These are phyloP conservation scores for Metalampra italica DNA, from an alignment of 2,888 invertebrate species.

Conservation along the genomic window DNA sequence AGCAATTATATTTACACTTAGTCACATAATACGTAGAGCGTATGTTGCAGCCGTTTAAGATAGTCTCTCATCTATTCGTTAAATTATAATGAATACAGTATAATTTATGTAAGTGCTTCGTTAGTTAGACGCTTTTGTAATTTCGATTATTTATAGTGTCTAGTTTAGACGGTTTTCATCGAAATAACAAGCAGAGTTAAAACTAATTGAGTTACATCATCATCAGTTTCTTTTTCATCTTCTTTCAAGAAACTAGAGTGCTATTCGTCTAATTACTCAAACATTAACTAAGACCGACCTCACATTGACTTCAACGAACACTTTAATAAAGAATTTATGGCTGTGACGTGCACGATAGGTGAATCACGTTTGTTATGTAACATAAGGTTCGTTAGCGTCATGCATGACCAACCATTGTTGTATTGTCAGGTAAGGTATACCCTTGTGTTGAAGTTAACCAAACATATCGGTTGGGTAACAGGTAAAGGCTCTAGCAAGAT, in stretches of 20 bases:
- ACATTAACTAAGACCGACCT: neutral
- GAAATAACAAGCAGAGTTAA: too few relatives aligned
- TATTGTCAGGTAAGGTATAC: neutral
- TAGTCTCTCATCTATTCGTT: neutral
- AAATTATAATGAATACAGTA: neutral
- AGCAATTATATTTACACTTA: neutral
- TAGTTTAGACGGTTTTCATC: neutral
- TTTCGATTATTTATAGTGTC: neutral
- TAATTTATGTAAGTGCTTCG: neutral
- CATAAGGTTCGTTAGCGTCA: slow-evolving; percentile 25
- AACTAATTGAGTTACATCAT: neutral
- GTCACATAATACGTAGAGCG: neutral
- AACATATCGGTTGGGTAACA: neutral
- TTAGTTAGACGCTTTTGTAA: neutral
- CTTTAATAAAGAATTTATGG: neutral
- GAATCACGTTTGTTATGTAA: slow-evolving; percentile 22
- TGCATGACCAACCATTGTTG: slow-evolving; percentile 15
- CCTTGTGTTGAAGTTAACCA: neutral
- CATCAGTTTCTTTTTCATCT: neutral
- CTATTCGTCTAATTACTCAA: neutral
- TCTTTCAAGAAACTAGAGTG: neutral
- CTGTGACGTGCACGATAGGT: neutral
- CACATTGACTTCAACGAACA: neutral
- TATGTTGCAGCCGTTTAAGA: neutral
- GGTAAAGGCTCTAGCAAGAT: neutral